Evolutionary conservation across 2,797 vertebrate species (phyloP), one percentile per base, ranked within the genome.

Genomic region (Poecilia wingei): DNA sequence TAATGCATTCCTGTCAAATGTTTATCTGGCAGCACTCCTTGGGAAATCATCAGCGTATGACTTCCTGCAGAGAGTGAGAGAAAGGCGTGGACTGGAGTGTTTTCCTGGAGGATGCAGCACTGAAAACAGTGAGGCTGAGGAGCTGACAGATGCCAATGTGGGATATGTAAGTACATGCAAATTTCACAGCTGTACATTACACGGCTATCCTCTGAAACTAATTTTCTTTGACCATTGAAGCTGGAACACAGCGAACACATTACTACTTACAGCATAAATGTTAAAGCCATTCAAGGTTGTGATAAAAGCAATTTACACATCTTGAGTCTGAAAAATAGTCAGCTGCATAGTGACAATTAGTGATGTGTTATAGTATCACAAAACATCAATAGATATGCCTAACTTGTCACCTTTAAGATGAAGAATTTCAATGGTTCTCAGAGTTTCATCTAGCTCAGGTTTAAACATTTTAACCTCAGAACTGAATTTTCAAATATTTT

Each of bases 31-130:
- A 95, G 94, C 90, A 10, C 81, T 94, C 78, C 85, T 95, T 81
- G 92, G 84, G 72, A 96, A 95, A 85, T 94, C 94, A 0, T 81
- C 92, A 6, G 94, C 95, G 0, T 84, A 72, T 0, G 88, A 92
- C 78, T 95, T 95, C 85, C 89, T 95, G 69, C 90, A 89, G 71
- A 91, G 85, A 51, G 85, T 70, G 39, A 86, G 92, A 79, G 90
- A 93, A 76, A 94, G 85, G 74, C 88, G 90, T 41, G 71, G 81
- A 0, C 75, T 84, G 1, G 93, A 93, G 76, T 95, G 94, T 89
- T 89, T 84, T 72, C 84, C 83, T 33, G 93, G 81, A 71, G 92
- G 84, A 72, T 95, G 95, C 87, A 95, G 92, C 79, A 79, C 81
- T 41, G 95, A 94, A 81, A 82, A 80, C 83, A 90, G 70, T 4